Base-by-base conservation (phyloP, 2,888 invertebrate genomes). In the Leptopilina drosophilae region DNA sequence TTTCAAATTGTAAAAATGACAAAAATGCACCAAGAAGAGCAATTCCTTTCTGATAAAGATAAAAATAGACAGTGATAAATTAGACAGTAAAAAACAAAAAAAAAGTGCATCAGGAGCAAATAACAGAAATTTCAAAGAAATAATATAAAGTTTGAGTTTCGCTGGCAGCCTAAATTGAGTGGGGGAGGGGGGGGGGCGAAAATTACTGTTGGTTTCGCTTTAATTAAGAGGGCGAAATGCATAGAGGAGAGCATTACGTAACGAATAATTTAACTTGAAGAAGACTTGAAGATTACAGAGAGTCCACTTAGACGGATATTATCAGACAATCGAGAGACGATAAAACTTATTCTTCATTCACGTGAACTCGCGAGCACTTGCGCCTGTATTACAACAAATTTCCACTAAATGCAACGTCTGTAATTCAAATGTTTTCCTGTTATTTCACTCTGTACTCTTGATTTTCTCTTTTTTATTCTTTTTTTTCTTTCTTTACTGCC, bases 291-390 rank as follows among this genome's bases (percentile, higher is more conserved):
- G 81, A 80, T 83, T 82, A 81, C 80, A 84, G 79, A 80, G 78
- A 80, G 78, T 82, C 78, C 76, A 78, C 77, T 81, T 80, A 79
- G 80, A 42, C 67, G 79, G 78, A 80, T 82, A 86, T 86, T 86
- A 86, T 81, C 85, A 84, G 84, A 86, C 85, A 86, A 86, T 86
- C 83, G 85, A 33, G 33, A 33, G 33, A 81, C 82, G 78, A 84
- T 82, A 84, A 86, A 85, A 64, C 42, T 62, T 73, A 56, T 82
- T 77, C 79, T 64, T 65, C 66, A 56, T 65, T 64, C 77, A 76
- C 77, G 59, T 65, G 79, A 66, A 66, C 67, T 81, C 78, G 83
- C 82, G 82, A 80, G 82, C 80, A 76, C 80, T 42, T 42, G 20
- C 14, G 12, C 53, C 33, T 33, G 8, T 56, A 26, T 56, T 49